Conservation (phyloP, 2,888 invertebrate species). For the Kryphioiulus occultus region DNA sequence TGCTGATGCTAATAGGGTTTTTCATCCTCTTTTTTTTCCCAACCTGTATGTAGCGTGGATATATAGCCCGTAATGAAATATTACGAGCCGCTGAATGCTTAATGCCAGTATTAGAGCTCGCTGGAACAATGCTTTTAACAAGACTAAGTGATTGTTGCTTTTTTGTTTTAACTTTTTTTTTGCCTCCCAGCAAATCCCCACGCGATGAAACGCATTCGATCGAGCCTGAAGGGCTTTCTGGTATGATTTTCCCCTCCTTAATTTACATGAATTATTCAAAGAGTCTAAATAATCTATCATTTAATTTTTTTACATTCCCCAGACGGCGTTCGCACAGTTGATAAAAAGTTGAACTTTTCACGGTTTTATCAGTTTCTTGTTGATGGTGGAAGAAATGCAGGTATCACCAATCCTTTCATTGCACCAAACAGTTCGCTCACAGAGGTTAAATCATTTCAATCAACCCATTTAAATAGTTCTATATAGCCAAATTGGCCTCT, state of each 20-base stretch:
- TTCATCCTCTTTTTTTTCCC: not conserved
- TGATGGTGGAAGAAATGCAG: not conserved
- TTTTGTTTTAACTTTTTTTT: conserved; percentile 21
- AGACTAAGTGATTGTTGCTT: conserved; percentile 40
- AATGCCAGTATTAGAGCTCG: conserved; percentile 7
- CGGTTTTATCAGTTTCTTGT: not conserved
- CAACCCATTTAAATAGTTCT: not conserved
- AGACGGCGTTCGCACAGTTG: not conserved
- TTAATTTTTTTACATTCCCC: not conserved
- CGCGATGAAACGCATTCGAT: not conserved
- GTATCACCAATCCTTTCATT: too few species aligned
- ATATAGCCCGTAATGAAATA: conserved; percentile 13
- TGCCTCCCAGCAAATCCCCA: conserved; percentile 3
- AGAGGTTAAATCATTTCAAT: not conserved
- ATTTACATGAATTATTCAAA: conserved; percentile 36
- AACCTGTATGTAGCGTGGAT: not conserved
- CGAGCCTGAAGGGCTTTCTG: not conserved
- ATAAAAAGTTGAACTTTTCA: not conserved
- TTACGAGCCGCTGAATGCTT: conserved; percentile 39
- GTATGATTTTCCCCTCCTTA: conserved; percentile 31
- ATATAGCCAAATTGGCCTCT: not conserved
- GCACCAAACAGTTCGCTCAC: not conserved
- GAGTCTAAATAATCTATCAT: conserved; percentile 29
- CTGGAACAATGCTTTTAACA: conserved; percentile 21
- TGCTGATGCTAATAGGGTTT: conserved; percentile 3